Evolutionary conservation across 2,888 invertebrate genomes (phyloP), one percentile per base, ranked within the genome.

Genomic region (Apodemia zela): DNA sequence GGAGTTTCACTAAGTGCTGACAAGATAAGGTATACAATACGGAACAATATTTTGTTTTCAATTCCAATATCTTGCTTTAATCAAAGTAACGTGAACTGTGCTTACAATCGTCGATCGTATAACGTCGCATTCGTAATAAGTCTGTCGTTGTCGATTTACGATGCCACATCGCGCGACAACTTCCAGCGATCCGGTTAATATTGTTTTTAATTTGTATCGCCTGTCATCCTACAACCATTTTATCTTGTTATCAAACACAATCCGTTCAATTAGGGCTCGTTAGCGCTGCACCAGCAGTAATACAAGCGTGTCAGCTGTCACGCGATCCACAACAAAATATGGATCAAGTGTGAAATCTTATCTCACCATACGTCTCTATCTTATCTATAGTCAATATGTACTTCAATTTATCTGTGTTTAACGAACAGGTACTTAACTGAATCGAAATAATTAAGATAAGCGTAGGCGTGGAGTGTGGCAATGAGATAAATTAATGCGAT

Each of bases 351-450:
- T 54, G 13, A 25, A 54, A 57, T 57, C 57, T 15, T 13, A 29
- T 57, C 57, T 13, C n/a, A 29, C 29, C 4, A 25, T 7, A 54
- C 57, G 57, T 57, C 21, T 57, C 57, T 62, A 62, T 62, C 62
- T 45, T 58, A 62, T 58, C 33, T 47, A 11, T 38, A 63, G 61
- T 64, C 64, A 67, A 67, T 65, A 67, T 57, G 58, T 60, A 62
- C 68, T 67, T 61, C 42, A 60, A 38, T 61, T 64, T 67, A 68
- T 67, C 65, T 63, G 51, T 63, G 62, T 64, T 67, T 61, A 64
- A 65, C 61, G 57, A 61, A 61, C 64, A 66, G 61, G 65, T 67
- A 65, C 63, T 65, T 59, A 59, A 65, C 61, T 68, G 63, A 62
- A 47, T 65, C 62, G 60, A 49, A 66, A 63, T 64, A 62, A 64